A percentile compares a stretch with the other conserved stretches of the same genome.
These are phyloP conservation scores for Eristalinus aeneus DNA, from an alignment of 2,888 invertebrate genomes.

Conservation along the genomic window DNA sequence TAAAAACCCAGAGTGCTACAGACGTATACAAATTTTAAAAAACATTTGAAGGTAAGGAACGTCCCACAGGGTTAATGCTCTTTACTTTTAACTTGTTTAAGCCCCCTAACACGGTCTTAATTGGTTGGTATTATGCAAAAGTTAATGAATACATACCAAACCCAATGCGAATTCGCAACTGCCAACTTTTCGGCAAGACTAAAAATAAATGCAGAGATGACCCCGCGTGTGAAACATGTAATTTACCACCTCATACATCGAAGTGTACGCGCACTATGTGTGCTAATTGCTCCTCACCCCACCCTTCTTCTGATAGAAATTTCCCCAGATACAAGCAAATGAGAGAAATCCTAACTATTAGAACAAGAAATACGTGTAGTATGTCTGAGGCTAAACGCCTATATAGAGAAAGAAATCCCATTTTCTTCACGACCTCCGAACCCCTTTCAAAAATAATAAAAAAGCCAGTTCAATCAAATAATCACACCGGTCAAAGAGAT, in stretches of 20 bases:
- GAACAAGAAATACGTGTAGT: too few species aligned
- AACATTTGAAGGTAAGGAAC: background rate
- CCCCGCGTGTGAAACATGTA: background rate
- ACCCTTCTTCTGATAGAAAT: background rate
- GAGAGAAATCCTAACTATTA: background rate
- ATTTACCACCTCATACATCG: background rate
- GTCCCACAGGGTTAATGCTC: background rate
- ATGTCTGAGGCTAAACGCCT: background rate
- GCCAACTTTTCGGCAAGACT: conserved; percentile 11
- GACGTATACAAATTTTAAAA: background rate
- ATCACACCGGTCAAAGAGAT: too few species aligned
- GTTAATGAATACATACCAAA: background rate
- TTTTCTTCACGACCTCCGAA: background rate
- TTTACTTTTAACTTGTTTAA: conserved; percentile 11
- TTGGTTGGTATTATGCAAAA: background rate
- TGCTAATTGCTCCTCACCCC: background rate
- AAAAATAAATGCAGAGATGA: background rate
- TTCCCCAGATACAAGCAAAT: background rate
- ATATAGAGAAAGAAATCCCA: background rate
- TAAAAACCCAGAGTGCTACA: too few species aligned
- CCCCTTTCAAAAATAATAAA: background rate
- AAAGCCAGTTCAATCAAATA: background rate
- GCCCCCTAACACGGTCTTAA: background rate
- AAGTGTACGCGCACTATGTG: too few species aligned
- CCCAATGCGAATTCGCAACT: conserved; percentile 25